These are phyloP conservation scores for Balearica regulorum DNA, from an alignment of 2,797 vertebrate genomes.

Conservation along the genomic window DNA sequence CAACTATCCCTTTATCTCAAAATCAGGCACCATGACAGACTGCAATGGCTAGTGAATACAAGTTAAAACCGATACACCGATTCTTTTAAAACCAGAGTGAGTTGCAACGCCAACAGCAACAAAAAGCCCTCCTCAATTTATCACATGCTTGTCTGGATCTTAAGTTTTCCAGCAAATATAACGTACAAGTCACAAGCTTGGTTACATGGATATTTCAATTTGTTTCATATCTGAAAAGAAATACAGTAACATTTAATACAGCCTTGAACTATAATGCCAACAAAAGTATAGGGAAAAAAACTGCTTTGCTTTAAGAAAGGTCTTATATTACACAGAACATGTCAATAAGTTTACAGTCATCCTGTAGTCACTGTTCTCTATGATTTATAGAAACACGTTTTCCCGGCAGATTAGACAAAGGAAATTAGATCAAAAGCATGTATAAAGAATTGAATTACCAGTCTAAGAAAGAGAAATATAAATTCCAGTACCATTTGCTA, in stretches of 20 bases:
- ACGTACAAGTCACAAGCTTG: not conserved
- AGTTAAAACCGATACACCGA: not conserved
- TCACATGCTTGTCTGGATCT: not conserved
- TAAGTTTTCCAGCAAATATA: not conserved
- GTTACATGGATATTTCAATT: not conserved
- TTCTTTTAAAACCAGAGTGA: not conserved
- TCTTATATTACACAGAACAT: not conserved
- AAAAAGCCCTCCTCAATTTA: not conserved
- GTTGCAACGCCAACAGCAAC: not conserved
- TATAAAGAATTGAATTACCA: not conserved
- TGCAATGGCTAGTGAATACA: not conserved
- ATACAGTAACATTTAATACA: not conserved
- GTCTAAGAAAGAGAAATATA: not conserved
- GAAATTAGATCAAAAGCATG: not conserved
- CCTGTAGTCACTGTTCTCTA: not conserved
- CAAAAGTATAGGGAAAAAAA: not conserved
- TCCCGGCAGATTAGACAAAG: not conserved
- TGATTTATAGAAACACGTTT: not conserved
- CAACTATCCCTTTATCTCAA: not conserved
- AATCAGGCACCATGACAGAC: not conserved
- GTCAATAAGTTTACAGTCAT: not conserved
- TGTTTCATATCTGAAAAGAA: not conserved
- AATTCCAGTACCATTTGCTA: not conserved
- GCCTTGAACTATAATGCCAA: not conserved
- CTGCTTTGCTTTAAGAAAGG: not conserved